A percentile compares a stretch with the other conserved stretches of the same genome.
phyloP scores from a whole-genome alignment of 2,888 invertebrate species.

The Plebejus anna region DNA sequence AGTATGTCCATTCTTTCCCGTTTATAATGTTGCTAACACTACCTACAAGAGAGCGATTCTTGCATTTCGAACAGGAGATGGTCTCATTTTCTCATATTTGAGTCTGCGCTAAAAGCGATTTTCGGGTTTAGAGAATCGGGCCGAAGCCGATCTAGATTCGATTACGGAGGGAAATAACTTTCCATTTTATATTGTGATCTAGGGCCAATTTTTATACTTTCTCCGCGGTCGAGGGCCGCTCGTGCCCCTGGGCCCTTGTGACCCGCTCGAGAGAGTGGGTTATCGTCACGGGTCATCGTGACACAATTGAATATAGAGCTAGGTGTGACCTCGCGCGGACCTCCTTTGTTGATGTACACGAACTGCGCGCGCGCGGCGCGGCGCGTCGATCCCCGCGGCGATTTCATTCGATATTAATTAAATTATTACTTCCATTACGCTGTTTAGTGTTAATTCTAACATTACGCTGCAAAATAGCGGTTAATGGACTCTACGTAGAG shows the following conservation, averaged over 20 bases:
- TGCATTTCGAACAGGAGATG: not conserved
- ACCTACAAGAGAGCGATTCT: not conserved
- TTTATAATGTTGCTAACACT: too few species aligned
- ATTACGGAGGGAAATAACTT: slow-evolving; percentile 8
- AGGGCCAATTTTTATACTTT: slow-evolving; percentile 47
- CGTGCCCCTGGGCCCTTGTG: slow-evolving; percentile 56
- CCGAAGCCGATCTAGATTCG: not conserved
- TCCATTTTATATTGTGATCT: slow-evolving; percentile 5
- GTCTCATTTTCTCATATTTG: not conserved
- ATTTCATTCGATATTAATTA: slow-evolving; percentile 15
- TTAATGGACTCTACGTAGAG: not conserved
- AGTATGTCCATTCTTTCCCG: too few species aligned
- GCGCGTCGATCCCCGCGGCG: not conserved
- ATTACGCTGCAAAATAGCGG: not conserved
- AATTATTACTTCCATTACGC: not conserved
- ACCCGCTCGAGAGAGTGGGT: slow-evolving; percentile 58
- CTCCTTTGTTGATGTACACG: slow-evolving; percentile 36
- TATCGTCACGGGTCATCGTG: slow-evolving; percentile 55
- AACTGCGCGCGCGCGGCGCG: slow-evolving; percentile 19
- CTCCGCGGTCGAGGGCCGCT: slow-evolving; percentile 53
- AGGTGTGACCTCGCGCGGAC: slow-evolving; percentile 38
- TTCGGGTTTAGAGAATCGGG: not conserved
- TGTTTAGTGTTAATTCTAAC: not conserved
- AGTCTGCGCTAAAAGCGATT: not conserved
- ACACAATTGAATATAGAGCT: slow-evolving; percentile 43